A percentile compares a stretch with the other conserved stretches of the same genome.
Conservation (phyloP, 1,140 invertebrate genomes). For the Sitobion miscanthi region DNA sequence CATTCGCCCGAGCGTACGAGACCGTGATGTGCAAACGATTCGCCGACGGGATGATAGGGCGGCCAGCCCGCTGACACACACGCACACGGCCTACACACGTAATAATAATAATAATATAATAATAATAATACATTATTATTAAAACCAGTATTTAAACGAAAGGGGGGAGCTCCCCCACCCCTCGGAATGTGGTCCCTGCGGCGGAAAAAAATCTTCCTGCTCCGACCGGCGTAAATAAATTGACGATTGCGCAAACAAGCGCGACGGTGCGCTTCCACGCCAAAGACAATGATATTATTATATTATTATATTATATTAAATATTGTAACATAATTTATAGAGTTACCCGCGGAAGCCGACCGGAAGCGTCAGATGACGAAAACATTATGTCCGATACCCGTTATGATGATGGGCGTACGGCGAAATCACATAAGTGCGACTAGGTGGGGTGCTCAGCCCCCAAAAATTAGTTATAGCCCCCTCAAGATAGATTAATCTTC, state of each 20-base stretch:
- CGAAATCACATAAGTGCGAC: not conserved
- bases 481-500: not conserved
- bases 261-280: not conserved
- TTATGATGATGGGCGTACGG: not conserved
- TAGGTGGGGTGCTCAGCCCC: no score
- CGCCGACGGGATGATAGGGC: not conserved
- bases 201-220: not conserved
- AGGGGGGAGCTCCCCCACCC: not conserved
- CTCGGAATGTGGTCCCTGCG: not conserved
- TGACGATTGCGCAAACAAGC: not conserved
- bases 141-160: not conserved
- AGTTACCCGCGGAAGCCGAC: not conserved
- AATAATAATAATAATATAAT: constrained; percentile 43
- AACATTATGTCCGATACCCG: not conserved
- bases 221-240: constrained; percentile 21
- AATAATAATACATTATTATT: constrained; percentile 19
- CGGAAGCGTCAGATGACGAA: not conserved
- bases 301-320: not conserved
- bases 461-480: not conserved
- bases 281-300: not conserved
- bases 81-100: not conserved
- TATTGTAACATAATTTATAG: not conserved
- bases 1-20: not conserved
- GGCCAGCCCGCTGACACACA: not conserved
- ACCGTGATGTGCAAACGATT: not conserved